These are phyloP conservation scores for Gila robusta DNA, from an alignment of 2,797 vertebrate genomes.

Conservation along the genomic window DNA sequence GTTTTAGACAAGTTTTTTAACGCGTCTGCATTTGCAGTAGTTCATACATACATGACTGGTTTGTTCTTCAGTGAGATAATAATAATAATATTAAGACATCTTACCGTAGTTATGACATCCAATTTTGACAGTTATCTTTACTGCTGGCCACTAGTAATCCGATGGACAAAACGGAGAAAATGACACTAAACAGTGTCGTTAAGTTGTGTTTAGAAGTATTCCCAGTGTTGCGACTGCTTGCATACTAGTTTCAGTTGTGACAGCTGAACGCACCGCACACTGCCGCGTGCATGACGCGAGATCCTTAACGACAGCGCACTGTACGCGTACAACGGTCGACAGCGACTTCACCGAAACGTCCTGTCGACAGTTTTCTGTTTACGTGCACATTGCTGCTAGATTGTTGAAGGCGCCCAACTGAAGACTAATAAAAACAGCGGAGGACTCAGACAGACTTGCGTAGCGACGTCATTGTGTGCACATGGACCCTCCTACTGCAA, in stretches of 20 bases:
- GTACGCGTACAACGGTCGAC: conserved; percentile 71
- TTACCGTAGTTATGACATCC: conserved; percentile 87
- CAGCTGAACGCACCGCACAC: conserved; percentile 76
- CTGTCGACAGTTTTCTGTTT: conserved; percentile 73
- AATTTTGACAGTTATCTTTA: conserved; percentile 83
- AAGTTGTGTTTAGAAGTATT: conserved; percentile 61
- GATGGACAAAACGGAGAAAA: conserved; percentile 59
- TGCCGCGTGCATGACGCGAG: conserved; percentile 76
- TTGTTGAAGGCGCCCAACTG: conserved; percentile 64
- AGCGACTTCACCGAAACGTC: conserved; percentile 69
- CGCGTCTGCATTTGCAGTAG: neutral
- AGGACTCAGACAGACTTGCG: conserved; percentile 80
- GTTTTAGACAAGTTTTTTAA: conserved; percentile 27
- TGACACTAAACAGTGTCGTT: conserved; percentile 62
- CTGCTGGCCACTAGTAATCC: conserved; percentile 83
- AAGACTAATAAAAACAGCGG: conserved; percentile 78
- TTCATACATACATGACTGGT: neutral
- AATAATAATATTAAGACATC: conserved; percentile 52
- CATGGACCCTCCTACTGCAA: conserved; percentile 83
- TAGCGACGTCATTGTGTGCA: conserved; percentile 81
- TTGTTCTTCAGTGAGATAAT: neutral
- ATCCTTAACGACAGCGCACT: conserved; percentile 72
- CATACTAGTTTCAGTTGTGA: conserved; percentile 80
- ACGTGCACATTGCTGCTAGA: conserved; percentile 67
- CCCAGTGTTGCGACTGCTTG: conserved; percentile 63